Percentiles rank a stretch among this genome's conserved stretches.
phyloP scores from a whole-genome alignment of 1,140 invertebrate genomes.

The Hesperophylax magnus region DNA sequence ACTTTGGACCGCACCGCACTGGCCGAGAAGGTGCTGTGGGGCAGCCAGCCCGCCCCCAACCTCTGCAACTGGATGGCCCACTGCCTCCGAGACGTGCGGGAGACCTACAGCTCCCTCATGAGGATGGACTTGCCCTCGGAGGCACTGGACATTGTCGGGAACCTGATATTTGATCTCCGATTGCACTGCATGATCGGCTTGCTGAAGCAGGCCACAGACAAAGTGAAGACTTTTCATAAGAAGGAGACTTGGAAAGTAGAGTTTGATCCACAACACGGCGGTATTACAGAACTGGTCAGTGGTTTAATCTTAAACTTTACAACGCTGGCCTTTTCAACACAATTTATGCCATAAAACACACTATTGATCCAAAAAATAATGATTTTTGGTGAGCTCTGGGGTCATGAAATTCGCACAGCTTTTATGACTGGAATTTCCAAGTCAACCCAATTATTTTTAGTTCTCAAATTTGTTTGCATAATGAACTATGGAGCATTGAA shows the following conservation, averaged over 20 bases:
- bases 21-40: slow-evolving; percentile 64
- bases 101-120: slow-evolving; percentile 79
- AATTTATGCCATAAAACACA: no score
- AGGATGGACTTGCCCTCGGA: slow-evolving; percentile 85
- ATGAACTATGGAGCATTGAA: no score
- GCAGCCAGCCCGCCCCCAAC: slow-evolving; percentile 67
- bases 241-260: slow-evolving; percentile 93
- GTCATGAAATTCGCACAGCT: no score
- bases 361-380: no score
- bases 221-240: slow-evolving; percentile 82
- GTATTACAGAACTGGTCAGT: slow-evolving; percentile 86
- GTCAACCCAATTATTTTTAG: no score
- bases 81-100: slow-evolving; percentile 80
- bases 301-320: neutral
- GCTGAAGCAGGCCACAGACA: slow-evolving; percentile 86
- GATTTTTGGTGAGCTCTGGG: no score
- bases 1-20: slow-evolving; percentile 61
- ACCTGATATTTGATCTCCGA: slow-evolving; percentile 89
- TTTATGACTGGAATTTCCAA: no score
- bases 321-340: no score
- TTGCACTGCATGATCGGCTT: slow-evolving; percentile 89
- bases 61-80: slow-evolving; percentile 83
- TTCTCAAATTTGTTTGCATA: no score
- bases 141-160: slow-evolving; percentile 84
- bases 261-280: slow-evolving; percentile 81